Percentiles rank a stretch among this genome's conserved stretches.
Conservation (phyloP, 2,113 vertebrate species). For the Aptenodytes forsteri region DNA sequence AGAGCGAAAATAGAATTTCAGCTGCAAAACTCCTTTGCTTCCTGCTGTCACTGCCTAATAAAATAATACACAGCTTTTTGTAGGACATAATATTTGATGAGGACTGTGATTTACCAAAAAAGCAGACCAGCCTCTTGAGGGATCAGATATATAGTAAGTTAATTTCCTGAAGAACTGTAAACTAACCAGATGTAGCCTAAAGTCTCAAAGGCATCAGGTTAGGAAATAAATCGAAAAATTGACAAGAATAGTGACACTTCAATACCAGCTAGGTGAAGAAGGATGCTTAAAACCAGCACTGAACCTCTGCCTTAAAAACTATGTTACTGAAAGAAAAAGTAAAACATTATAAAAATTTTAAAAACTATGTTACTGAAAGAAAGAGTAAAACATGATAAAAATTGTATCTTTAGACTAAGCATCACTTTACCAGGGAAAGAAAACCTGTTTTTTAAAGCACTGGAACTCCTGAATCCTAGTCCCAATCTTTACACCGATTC, state of each 20-base stretch:
- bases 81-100: neutral
- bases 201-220: neutral
- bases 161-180: neutral
- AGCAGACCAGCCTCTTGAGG: neutral
- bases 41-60: neutral
- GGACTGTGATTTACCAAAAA: neutral
- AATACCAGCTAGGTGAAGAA: neutral
- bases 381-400: neutral
- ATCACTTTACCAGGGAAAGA: neutral
- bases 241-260: neutral
- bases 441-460: neutral
- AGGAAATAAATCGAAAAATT: neutral
- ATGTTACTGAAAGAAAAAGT: neutral
- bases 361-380: neutral
- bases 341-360: neutral
- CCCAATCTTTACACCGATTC: neutral
- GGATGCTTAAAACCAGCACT: neutral
- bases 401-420: no score
- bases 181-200: neutral
- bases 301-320: neutral
- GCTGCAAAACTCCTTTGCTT: neutral
- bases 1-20: neutral
- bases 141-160: neutral
- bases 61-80: neutral
- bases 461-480: neutral